Conservation (phyloP, 2,888 invertebrate species). For the Strigamia crassipes region DNA sequence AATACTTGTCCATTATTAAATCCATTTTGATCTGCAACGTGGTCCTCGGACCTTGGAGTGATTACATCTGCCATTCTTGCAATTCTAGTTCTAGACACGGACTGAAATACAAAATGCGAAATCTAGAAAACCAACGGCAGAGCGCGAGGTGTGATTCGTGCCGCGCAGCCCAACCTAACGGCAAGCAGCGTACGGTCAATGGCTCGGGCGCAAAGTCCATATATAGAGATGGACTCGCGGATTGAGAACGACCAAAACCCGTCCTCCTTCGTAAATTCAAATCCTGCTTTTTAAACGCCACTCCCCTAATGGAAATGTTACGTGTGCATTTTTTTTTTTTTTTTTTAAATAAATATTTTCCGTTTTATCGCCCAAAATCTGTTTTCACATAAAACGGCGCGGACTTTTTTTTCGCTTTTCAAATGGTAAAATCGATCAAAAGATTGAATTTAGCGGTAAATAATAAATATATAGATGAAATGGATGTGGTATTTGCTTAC, state of each 20-base stretch:
- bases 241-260: not conserved
- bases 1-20: not conserved
- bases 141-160: not conserved
- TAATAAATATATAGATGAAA: no score
- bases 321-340: not conserved
- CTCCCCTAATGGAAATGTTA: not conserved
- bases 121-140: not conserved
- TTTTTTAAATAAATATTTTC: not conserved
- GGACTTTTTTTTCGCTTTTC: no score
- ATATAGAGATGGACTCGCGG: not conserved
- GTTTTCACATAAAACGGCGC: no score
- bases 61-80: not conserved
- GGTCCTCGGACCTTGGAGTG: not conserved
- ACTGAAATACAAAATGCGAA: not conserved
- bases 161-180: not conserved
- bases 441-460: no score
- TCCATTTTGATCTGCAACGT: not conserved
- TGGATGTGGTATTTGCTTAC: not conserved
- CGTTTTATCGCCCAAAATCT: no score
- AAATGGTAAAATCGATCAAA: no score
- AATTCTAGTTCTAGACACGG: not conserved
- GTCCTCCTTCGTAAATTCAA: not conserved
- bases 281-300: not conserved
- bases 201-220: not conserved
- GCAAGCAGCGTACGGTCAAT: not conserved